These are phyloP conservation scores for Salmo trutta DNA, from an alignment of 2,797 vertebrate species.

Conservation along the genomic window DNA sequence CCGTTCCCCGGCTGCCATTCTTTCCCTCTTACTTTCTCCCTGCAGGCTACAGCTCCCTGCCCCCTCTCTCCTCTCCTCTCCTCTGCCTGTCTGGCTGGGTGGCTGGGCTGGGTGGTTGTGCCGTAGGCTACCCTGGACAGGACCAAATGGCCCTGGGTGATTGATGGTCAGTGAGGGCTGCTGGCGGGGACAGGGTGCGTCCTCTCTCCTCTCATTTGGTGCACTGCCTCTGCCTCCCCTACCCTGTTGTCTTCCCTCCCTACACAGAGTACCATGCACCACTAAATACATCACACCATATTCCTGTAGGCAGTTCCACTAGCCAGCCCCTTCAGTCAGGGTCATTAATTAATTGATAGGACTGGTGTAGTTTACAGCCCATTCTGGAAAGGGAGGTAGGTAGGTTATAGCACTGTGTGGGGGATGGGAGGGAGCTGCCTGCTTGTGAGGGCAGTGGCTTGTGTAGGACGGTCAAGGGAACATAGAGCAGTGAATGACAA, in stretches of 20 bases:
- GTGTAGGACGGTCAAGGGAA: conserved; percentile 29
- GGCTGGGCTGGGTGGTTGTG: conserved; percentile 22
- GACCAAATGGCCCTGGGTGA: conserved; percentile 70
- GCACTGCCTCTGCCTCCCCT: conserved; percentile 25
- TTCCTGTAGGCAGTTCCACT: conserved; percentile 33
- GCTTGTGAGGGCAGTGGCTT: conserved; percentile 38
- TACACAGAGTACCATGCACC: conserved; percentile 1
- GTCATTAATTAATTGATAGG: conserved; percentile 82
- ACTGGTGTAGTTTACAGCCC: conserved; percentile 79
- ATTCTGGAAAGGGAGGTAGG: conserved; percentile 56
- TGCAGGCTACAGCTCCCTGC: conserved; percentile 61
- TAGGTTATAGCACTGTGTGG: conserved; percentile 19
- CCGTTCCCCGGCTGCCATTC: conserved; percentile 69
- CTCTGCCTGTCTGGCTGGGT: conserved; percentile 36
- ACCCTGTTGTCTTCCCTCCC: conserved; percentile 21
- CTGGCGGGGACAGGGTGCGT: conserved; percentile 23
- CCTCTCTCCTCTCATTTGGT: conserved; percentile 43
- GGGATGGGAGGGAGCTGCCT: conserved; percentile 46
- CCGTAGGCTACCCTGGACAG: conserved; percentile 51
- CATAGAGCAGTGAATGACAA: conserved; percentile 26
- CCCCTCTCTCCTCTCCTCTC: conserved; percentile 46
- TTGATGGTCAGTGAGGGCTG: conserved; percentile 61
- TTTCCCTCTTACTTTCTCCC: conserved; percentile 43
- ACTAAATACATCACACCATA: not conserved
- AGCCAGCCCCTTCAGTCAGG: conserved; percentile 58